Conservation (phyloP, 2,113 vertebrate species). For the Numida meleagris region DNA sequence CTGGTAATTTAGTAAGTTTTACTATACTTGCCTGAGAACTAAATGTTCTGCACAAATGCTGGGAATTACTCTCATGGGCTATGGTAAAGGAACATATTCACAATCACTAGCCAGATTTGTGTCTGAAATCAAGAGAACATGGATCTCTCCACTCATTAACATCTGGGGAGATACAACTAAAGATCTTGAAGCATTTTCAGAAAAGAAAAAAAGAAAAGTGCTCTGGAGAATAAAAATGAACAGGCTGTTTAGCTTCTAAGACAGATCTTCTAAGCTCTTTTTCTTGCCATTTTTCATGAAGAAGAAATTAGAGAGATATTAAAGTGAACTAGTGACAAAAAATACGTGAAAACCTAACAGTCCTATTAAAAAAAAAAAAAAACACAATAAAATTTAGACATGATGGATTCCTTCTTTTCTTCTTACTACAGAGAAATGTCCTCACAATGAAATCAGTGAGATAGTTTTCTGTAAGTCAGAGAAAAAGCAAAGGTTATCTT, state of each 20-base stretch:
- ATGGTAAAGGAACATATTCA: neutral
- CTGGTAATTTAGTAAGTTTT: neutral
- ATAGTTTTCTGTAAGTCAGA: neutral
- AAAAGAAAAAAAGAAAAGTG: neutral
- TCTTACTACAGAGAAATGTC: neutral
- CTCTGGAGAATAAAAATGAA: neutral
- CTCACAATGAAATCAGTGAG: neutral
- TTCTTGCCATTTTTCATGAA: neutral
- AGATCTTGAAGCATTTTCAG: neutral
- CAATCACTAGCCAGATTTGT: neutral
- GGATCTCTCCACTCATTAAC: neutral
- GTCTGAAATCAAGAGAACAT: neutral
- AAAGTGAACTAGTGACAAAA: neutral
- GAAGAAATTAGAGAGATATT: neutral
- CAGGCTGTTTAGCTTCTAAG: neutral
- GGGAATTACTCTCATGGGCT: neutral
- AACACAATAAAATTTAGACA: neutral
- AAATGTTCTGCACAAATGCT: neutral
- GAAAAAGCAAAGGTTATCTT: neutral
- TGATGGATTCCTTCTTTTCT: neutral
- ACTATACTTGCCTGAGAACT: neutral
- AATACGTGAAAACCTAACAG: neutral
- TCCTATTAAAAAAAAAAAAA: neutral
- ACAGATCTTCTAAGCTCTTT: neutral
- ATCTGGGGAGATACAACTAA: neutral